phyloP scores from a whole-genome alignment of 2,113 vertebrate genomes.

The Daubentonia madagascariensis region DNA sequence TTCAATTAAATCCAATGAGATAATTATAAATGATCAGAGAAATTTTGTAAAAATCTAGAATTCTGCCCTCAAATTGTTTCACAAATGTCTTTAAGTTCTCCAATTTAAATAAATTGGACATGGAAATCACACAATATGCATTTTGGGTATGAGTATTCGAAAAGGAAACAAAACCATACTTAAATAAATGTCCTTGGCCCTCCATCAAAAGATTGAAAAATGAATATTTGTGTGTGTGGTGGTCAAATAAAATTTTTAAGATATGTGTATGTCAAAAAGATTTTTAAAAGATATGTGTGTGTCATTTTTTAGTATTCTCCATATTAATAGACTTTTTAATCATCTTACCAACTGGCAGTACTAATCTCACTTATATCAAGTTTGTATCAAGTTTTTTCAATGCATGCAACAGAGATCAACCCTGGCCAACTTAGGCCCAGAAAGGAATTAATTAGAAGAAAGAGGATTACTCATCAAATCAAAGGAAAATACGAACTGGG shows the following conservation, averaged over 20 bases:
- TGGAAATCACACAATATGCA: not conserved
- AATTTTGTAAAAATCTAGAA: constrained; percentile 10
- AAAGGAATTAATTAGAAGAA: not conserved
- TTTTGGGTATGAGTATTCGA: not conserved
- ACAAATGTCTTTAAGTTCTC: not conserved
- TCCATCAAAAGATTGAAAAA: not conserved
- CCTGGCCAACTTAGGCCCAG: not conserved
- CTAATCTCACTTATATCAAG: not conserved
- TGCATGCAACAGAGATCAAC: not conserved
- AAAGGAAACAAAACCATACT: not conserved
- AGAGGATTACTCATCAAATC: not conserved
- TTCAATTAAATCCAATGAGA: not conserved
- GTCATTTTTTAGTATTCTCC: not conserved
- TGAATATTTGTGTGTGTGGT: not conserved
- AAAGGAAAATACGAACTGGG: not conserved
- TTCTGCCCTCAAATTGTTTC: not conserved
- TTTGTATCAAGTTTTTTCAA: not conserved
- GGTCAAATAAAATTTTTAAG: not conserved
- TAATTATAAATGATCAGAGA: not conserved
- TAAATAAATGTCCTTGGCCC: not conserved
- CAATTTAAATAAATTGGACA: not conserved
- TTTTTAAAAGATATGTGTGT: too few relatives aligned
- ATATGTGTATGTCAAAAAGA: not conserved
- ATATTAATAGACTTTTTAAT: not conserved
- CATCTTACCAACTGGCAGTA: not conserved